Percentiles rank a stretch among this genome's conserved stretches.
These are phyloP conservation scores for Clostera curtula DNA, from an alignment of 2,888 invertebrate genomes.

Conservation along the genomic window DNA sequence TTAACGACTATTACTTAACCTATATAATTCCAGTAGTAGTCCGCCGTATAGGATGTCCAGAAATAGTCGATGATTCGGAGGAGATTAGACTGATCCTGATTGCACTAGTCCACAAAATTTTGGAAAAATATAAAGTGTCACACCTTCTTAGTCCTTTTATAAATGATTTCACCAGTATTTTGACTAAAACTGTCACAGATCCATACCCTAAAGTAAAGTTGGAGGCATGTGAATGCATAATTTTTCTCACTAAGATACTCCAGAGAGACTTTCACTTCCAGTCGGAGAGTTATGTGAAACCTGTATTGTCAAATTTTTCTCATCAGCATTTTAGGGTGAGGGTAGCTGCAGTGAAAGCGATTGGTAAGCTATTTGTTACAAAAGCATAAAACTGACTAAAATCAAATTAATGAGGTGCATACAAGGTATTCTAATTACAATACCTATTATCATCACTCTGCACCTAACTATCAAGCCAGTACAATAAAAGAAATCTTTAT, in stretches of 20 bases:
- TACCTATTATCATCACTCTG: too few relatives aligned
- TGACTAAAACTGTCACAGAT: constrained; percentile 83
- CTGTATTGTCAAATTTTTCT: constrained; percentile 80
- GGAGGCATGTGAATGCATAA: constrained; percentile 83
- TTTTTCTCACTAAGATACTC: constrained; percentile 76
- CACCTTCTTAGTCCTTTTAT: constrained; percentile 79
- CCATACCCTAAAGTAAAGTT: constrained; percentile 87
- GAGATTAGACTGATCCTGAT: constrained; percentile 86
- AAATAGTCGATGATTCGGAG: constrained; percentile 81
- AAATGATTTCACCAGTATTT: constrained; percentile 83
- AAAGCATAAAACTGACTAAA: too few relatives aligned
- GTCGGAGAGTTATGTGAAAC: constrained; percentile 82
- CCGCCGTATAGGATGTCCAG: constrained; percentile 85
- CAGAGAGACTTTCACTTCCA: constrained; percentile 83
- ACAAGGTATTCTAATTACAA: too few relatives aligned
- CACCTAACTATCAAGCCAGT: too few relatives aligned
- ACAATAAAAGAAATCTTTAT: too few relatives aligned
- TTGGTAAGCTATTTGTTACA: constrained; percentile 74
- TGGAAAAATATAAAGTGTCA: constrained; percentile 77
- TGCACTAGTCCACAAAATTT: constrained; percentile 77
- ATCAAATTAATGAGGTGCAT: too few relatives aligned
- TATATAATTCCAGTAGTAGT: constrained; percentile 84
- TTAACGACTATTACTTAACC: constrained; percentile 82
- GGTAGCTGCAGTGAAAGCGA: constrained; percentile 81
- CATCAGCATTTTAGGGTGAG: constrained; percentile 91